phyloP scores from a whole-genome alignment of 2,113 vertebrate genomes.

The Oophaga pumilio region DNA sequence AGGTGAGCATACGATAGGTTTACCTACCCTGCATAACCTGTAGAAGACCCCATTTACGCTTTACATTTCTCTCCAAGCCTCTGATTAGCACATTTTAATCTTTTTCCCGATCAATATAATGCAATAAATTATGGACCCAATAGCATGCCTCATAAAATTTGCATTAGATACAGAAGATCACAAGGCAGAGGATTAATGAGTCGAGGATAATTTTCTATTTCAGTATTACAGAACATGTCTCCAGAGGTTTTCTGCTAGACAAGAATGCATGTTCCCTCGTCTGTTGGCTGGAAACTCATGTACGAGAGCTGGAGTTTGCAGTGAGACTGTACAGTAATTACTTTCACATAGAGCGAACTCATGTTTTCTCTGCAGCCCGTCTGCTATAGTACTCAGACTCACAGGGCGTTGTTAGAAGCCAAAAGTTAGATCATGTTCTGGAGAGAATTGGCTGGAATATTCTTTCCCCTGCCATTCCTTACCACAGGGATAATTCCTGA shows the following conservation, averaged over 20 bases:
- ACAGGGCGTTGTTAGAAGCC: not conserved
- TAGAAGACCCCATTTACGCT: too few relatives aligned
- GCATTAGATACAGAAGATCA: not conserved
- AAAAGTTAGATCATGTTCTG: slow-evolving; percentile 31
- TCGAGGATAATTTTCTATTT: not conserved
- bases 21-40: too few relatives aligned
- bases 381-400: slow-evolving; percentile 7
- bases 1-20: too few relatives aligned
- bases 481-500: slow-evolving; percentile 37
- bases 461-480: slow-evolving; percentile 4
- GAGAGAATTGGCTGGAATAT: slow-evolving; percentile 23
- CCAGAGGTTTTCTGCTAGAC: slow-evolving; percentile 14
- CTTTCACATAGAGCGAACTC: slow-evolving; percentile 25
- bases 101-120: too few relatives aligned
- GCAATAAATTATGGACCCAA: too few relatives aligned
- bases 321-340: not conserved
- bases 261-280: slow-evolving; percentile 29
- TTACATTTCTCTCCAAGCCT: too few relatives aligned
- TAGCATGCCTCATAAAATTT: not conserved
- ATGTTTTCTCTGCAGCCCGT: slow-evolving; percentile 20
- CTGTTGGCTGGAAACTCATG: slow-evolving; percentile 9
- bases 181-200: not conserved
- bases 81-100: too few relatives aligned
- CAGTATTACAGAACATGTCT: not conserved
- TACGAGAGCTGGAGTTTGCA: not conserved